Conservation (phyloP, 2,797 vertebrate genomes). For the Buceros bicornis region DNA sequence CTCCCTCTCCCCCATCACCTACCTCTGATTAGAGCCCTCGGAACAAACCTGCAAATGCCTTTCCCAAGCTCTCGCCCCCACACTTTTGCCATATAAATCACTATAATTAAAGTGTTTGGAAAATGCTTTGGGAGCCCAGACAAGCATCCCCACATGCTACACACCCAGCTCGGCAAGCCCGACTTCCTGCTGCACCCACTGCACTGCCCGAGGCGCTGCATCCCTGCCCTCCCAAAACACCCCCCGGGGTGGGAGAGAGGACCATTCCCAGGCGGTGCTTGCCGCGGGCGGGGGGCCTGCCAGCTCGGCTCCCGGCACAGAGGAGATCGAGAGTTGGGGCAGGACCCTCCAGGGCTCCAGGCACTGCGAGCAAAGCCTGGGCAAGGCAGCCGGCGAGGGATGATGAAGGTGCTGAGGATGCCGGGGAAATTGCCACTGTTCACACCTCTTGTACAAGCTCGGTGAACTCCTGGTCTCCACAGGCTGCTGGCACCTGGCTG, state of each 20-base stretch:
- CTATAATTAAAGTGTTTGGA: conserved; percentile 71
- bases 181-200: conserved; percentile 62
- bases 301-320: rapidly evolving
- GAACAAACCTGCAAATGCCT: conserved; percentile 57
- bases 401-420: not conserved
- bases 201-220: not conserved
- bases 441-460: rapidly evolving
- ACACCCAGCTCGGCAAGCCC: conserved; percentile 56
- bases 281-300: not conserved
- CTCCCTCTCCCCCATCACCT: not conserved
- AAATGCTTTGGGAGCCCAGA: conserved; percentile 65
- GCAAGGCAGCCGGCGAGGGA: rapidly evolving
- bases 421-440: rapidly evolving
- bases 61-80: conserved; percentile 72
- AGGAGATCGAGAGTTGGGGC: not conserved
- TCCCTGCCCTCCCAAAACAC: conserved; percentile 41
- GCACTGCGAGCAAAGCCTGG: not conserved
- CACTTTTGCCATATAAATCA: conserved; percentile 70
- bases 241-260: not conserved
- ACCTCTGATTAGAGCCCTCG: conserved; percentile 55
- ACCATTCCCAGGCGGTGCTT: conserved; percentile 27
- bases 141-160: conserved; percentile 66
- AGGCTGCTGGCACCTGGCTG: not conserved
- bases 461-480: rapidly evolving
- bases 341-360: not conserved